Evolutionary conservation across 2,113 vertebrate genomes (phyloP).

Genomic region (Paradoxurus hermaphroditus): DNA sequence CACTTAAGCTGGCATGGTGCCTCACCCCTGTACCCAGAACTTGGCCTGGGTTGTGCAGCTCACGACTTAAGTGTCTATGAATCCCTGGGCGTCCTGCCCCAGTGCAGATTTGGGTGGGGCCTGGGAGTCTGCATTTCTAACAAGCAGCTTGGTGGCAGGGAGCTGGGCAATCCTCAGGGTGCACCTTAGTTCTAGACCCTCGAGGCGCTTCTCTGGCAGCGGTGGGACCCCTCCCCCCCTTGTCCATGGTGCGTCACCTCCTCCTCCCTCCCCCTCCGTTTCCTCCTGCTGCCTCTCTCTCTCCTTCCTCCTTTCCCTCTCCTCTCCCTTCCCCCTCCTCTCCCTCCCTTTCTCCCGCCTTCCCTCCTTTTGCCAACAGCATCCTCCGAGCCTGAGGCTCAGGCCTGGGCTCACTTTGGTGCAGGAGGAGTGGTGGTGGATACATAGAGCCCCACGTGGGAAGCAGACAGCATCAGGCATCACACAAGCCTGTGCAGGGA

Average conservation of each 20-base stretch:
- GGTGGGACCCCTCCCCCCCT: background rate
- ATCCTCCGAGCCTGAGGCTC: background rate
- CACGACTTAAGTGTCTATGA: background rate
- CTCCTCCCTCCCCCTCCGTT: background rate
- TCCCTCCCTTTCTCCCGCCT: too few relatives aligned
- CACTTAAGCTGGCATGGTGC: accelerated
- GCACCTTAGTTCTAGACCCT: too few relatives aligned
- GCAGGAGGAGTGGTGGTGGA: background rate
- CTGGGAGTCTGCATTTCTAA: background rate
- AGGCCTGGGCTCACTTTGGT: background rate
- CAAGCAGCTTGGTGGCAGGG: background rate
- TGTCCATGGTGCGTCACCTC: background rate
- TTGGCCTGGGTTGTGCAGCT: background rate
- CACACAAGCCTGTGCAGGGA: background rate
- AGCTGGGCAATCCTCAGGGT: background rate
- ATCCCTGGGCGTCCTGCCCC: too few relatives aligned
- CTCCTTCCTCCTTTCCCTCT: too few relatives aligned
- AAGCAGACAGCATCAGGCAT: background rate
- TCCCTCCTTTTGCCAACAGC: background rate
- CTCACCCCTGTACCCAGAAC: background rate
- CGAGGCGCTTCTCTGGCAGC: accelerated
- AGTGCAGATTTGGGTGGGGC: background rate
- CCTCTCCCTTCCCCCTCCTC: accelerated
- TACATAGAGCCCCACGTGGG: background rate
- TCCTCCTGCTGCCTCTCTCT: background rate